Evolutionary conservation across 2,888 invertebrate species (phyloP).

Genomic region (Dioctria rufipes): DNA sequence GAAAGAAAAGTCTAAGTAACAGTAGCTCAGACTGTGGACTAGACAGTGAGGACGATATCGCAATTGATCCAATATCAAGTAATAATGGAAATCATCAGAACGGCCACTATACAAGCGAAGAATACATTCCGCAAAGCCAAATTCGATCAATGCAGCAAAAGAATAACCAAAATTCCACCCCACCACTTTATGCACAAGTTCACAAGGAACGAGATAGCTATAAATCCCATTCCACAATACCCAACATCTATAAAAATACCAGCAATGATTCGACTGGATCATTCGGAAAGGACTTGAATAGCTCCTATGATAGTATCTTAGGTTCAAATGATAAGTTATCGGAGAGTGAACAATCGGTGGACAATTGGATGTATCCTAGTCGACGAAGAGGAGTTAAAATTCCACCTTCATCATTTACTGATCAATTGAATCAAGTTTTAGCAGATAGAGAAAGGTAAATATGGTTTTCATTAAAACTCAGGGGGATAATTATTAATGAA

Average conservation of each 20-base stretch:
- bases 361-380: constrained; percentile 71
- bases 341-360: constrained; percentile 68
- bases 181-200: constrained; percentile 72
- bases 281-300: constrained; percentile 69
- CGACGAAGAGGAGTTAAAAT: constrained; percentile 73
- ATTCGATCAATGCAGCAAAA: constrained; percentile 62
- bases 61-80: constrained; percentile 75
- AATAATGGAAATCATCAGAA: constrained; percentile 67
- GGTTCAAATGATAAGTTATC: constrained; percentile 71
- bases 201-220: constrained; percentile 71
- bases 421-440: constrained; percentile 89
- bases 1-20: constrained; percentile 73
- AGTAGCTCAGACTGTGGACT: constrained; percentile 85
- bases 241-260: constrained; percentile 71
- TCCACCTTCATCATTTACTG: constrained; percentile 85
- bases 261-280: constrained; percentile 61
- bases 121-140: constrained; percentile 55
- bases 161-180: constrained; percentile 67
- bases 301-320: constrained; percentile 71
- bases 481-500: too few relatives aligned
- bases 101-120: constrained; percentile 60
- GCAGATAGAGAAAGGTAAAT: constrained; percentile 85
- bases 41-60: constrained; percentile 74
- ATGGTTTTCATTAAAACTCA: not conserved
- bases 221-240: constrained; percentile 63